Evolutionary conservation across 1,140 invertebrate genomes (phyloP).

Genomic region (Scaptodrosophila lebanonensis): DNA sequence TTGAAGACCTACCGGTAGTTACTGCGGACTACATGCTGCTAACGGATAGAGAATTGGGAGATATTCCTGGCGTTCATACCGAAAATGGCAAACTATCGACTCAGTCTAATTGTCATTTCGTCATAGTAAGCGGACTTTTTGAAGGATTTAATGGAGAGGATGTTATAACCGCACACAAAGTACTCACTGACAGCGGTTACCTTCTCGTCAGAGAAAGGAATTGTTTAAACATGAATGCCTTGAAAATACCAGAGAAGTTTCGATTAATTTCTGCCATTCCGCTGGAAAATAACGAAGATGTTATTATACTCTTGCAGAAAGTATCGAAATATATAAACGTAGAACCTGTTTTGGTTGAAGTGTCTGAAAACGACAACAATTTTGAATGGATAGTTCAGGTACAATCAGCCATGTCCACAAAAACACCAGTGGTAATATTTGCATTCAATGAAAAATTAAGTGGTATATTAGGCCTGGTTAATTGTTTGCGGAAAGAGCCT

Average conservation of each 20-base stretch:
- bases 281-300: constrained; percentile 51
- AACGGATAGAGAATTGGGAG: constrained; percentile 77
- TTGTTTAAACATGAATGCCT: constrained; percentile 27
- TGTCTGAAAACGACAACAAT: constrained; percentile 62
- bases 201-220: constrained; percentile 77
- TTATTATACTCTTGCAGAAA: constrained; percentile 73
- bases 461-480: constrained; percentile 91
- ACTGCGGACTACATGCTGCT: constrained; percentile 77
- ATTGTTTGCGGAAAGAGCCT: constrained; percentile 85
- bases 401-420: constrained; percentile 79
- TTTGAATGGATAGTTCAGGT: constrained; percentile 79
- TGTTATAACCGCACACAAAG: constrained; percentile 43
- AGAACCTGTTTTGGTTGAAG: constrained; percentile 55
- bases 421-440: constrained; percentile 79
- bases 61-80: constrained; percentile 79
- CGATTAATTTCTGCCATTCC: constrained; percentile 60
- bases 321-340: constrained; percentile 32
- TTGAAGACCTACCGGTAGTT: constrained; percentile 82
- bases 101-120: constrained; percentile 80
- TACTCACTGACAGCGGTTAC: constrained; percentile 77
- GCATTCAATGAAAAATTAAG: constrained; percentile 82
- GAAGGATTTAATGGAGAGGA: constrained; percentile 16
- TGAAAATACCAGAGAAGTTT: constrained; percentile 41
- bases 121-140: constrained; percentile 77
- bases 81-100: constrained; percentile 81